These are phyloP conservation scores for Leptobrachium leishanense DNA, from an alignment of 2,113 vertebrate genomes.

Conservation along the genomic window DNA sequence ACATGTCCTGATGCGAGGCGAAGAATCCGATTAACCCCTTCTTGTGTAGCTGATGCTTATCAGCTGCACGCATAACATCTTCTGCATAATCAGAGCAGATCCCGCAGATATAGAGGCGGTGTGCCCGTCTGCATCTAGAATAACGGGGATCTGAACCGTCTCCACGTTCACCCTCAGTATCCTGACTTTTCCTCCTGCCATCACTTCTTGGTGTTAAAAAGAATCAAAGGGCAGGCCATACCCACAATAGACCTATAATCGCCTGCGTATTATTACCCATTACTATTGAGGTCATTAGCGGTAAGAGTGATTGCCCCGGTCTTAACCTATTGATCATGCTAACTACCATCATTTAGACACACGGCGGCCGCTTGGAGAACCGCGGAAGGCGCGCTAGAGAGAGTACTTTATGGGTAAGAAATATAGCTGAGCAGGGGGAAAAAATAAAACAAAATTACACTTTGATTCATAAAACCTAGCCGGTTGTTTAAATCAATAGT, in stretches of 20 bases:
- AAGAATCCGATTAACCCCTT: not conserved
- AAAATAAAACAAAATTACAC: slow-evolving; percentile 68
- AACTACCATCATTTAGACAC: slow-evolving; percentile 99
- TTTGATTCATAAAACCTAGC: slow-evolving; percentile 81
- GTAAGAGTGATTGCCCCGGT: slow-evolving; percentile 93
- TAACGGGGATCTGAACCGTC: slow-evolving; percentile 63
- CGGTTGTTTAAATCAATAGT: slow-evolving; percentile 83
- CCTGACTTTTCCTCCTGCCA: slow-evolving; percentile 62
- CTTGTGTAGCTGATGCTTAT: not conserved
- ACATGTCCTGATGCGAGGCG: not conserved
- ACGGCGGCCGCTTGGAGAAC: slow-evolving; percentile 91
- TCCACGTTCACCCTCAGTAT: slow-evolving; percentile 61
- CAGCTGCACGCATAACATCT: slow-evolving; percentile 48
- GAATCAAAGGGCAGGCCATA: slow-evolving; percentile 77
- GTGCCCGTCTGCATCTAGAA: slow-evolving; percentile 51
- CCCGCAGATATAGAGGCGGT: slow-evolving; percentile 53
- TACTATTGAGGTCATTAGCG: slow-evolving; percentile 98
- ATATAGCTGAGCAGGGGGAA: slow-evolving; percentile 64
- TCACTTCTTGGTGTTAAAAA: slow-evolving; percentile 72
- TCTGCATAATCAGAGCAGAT: slow-evolving; percentile 66
- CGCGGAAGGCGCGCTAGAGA: slow-evolving; percentile 80
- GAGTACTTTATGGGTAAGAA: slow-evolving; percentile 73
- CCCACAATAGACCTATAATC: slow-evolving; percentile 85
- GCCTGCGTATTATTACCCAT: slow-evolving; percentile 96
- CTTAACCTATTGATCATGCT: slow-evolving; percentile 99